phyloP scores from a whole-genome alignment of 2,113 vertebrate species.

The Campylorhamphus procurvoides region DNA sequence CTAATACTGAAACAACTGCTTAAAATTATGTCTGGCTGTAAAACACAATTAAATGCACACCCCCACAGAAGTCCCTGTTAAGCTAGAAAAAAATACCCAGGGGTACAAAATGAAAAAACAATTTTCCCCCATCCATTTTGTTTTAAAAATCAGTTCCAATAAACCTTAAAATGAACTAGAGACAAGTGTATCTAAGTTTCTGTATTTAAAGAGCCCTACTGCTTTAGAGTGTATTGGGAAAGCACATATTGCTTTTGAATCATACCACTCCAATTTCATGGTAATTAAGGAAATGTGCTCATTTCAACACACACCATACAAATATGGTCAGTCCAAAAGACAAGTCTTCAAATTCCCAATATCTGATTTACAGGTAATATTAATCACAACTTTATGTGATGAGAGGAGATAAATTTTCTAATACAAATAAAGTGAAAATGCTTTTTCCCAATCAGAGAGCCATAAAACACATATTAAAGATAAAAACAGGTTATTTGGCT shows the following conservation, averaged over 20 bases:
- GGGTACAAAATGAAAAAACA: background rate
- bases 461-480: constrained; percentile 66
- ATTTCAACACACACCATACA: background rate
- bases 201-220: background rate
- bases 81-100: constrained; percentile 16
- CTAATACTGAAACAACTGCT: background rate
- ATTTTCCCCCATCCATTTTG: background rate
- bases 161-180: background rate
- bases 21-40: background rate
- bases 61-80: background rate
- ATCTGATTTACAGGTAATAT: background rate
- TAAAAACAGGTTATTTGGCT: constrained; percentile 62
- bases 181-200: background rate
- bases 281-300: background rate
- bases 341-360: background rate
- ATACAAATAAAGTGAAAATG: constrained; percentile 59
- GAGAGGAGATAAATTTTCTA: constrained; percentile 42
- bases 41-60: constrained; percentile 15
- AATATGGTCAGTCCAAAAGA: background rate
- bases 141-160: background rate
- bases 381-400: background rate
- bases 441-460: constrained; percentile 50
- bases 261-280: background rate
- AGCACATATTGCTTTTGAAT: background rate
- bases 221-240: background rate